Percentiles rank a stretch among this genome's conserved stretches.
phyloP scores from a whole-genome alignment of 1,140 invertebrate species.

The Achatina immaculata region DNA sequence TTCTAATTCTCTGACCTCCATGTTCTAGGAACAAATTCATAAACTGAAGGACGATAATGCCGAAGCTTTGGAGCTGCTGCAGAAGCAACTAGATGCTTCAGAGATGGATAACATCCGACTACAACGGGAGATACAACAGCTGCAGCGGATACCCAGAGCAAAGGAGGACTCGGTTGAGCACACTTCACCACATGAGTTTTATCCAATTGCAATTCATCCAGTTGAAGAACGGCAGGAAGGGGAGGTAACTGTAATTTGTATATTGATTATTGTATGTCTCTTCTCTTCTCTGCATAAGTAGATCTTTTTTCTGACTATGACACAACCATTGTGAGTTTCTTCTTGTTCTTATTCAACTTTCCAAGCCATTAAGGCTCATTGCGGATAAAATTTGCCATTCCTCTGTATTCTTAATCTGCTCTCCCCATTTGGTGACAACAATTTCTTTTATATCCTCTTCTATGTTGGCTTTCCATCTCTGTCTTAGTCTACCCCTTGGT shows the following conservation, averaged over 20 bases:
- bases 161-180: conserved; percentile 46
- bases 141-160: conserved; percentile 43
- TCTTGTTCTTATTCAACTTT: too few relatives aligned
- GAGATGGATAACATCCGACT: conserved; percentile 64
- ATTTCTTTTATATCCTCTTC: too few relatives aligned
- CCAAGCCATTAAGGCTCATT: too few relatives aligned
- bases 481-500: too few relatives aligned
- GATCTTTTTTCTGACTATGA: too few relatives aligned
- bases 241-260: conserved; percentile 58
- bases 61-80: conserved; percentile 55
- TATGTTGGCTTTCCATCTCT: too few relatives aligned
- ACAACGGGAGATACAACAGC: conserved; percentile 59
- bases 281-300: too few relatives aligned
- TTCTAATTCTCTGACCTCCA: too few relatives aligned
- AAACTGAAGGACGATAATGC: conserved; percentile 63
- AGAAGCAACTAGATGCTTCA: conserved; percentile 64
- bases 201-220: conserved; percentile 53
- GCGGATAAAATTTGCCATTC: too few relatives aligned
- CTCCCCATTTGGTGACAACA: too few relatives aligned
- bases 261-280: not conserved
- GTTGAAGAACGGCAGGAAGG: conserved; percentile 69
- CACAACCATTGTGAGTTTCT: too few relatives aligned
- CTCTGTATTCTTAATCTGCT: too few relatives aligned
- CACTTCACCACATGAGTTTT: conserved; percentile 48
- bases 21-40: conserved; percentile 65